Conservation (phyloP, 2,797 vertebrate species). For the Molossus alvarezi region DNA sequence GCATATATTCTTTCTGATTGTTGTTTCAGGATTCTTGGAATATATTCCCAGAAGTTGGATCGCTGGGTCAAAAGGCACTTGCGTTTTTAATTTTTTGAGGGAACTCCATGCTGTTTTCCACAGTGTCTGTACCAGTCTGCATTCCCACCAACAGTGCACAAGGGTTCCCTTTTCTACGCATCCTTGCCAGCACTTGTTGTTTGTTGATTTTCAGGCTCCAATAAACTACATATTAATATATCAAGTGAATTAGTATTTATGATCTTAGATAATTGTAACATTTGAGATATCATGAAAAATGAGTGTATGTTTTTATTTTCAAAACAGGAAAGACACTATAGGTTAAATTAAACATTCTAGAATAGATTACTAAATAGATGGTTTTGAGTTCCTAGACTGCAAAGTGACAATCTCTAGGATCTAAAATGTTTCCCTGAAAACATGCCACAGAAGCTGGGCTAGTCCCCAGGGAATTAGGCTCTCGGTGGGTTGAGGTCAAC, state of each 20-base stretch:
- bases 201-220: background rate
- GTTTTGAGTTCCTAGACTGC: background rate
- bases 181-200: too few species aligned
- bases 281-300: background rate
- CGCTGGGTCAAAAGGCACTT: too few species aligned
- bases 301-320: background rate
- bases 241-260: background rate
- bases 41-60: too few species aligned
- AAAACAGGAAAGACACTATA: background rate
- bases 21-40: too few species aligned
- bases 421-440: background rate
- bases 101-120: too few species aligned
- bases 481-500: background rate
- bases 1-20: too few species aligned
- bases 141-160: too few species aligned
- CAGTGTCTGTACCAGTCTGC: too few species aligned
- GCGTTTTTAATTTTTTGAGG: too few species aligned
- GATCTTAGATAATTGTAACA: background rate
- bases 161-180: too few species aligned
- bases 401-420: background rate
- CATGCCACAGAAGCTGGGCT: background rate
- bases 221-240: background rate
- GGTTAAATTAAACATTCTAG: slow-evolving; percentile 5
- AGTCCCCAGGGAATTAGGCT: background rate
- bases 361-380: background rate